Evolutionary conservation across 2,888 invertebrate species (phyloP), one percentile per base, ranked within the genome.

Genomic region (Hydropsyche betteni): DNA sequence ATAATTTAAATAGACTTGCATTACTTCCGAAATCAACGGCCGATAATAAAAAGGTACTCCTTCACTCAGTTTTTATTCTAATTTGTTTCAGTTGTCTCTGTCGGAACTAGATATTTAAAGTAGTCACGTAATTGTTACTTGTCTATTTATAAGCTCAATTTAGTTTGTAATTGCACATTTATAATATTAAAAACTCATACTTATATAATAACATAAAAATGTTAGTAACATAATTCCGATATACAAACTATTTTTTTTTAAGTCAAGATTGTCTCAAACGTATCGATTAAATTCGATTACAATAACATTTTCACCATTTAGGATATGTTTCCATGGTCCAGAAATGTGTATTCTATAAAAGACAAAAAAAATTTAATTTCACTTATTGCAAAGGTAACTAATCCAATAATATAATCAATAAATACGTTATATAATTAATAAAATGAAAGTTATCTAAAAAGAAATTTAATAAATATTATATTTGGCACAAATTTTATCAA

Each of bases 311-410:
- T 69, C 14, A 2, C 50, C 69, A 51, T 33, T n/a, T 33, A 53
- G 36, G 53, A 51, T 53, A 53, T 69, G 52, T 69, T 34, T 69
- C 50, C 53, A 34, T 53, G 52, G 69, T 69, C 53, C 53, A 36
- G 64, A 64, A 64, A 36, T 5, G 34, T 64, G 24, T 10, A 36
- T 7, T 12, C 12, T 36, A n/a, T 64, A 36, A 0, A 64, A 64
- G 34, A 12, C 7, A 36, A 44, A 2, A 8, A 44, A 8, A 44
- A 2, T 44, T 44, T 44, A 8, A 8, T 10, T 10, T 44, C 10
- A 58, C 58, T 16, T 53, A 53, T 53, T 53, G 14, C 14, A 53
- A 53, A 53, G 7, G 53, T 8, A 14, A 53, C n/a, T n/a, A 14
- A 10, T 53, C 16, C 12, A 14, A 53, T 53, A 12, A 53, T n/a